Evolutionary conservation across 2,888 invertebrate genomes (phyloP), one percentile per base, ranked within the genome.

Genomic region (Orgyia antiqua): DNA sequence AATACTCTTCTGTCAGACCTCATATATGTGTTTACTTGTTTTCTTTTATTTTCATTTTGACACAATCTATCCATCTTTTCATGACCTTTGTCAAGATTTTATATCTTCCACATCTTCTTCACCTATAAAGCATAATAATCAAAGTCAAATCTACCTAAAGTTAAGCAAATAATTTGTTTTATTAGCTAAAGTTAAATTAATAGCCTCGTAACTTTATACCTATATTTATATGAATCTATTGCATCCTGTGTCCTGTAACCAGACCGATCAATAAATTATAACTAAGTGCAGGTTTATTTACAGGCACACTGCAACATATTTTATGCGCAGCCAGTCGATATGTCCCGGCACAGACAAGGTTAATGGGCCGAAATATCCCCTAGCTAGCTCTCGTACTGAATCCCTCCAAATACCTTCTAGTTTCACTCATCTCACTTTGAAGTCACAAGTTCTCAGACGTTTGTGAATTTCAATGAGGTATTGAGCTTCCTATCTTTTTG

Each of bases 321-420:
- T 78, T 70, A 75, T 58, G 57, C 51, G 49, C 43, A 51, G 45
- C 58, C 60, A 70, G 70, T 75, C 77, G 75, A 78, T 77, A 61
- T 56, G 62, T 63, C 50, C 55, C 53, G 50, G 53, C 57, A 53
- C 63, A 66, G 67, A 63, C 69, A 56, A 53, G 34, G 62, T 62
- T 67, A 76, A 74, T 73, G 71, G 69, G 32, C 69, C 67, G 67
- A 56, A 63, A 59, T 65, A 59, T 59, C 54, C 58, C 57, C 41
- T 33, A n/a, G 23, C 4, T 23, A 9, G 24, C 29, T 38, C 21
- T 24, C 23, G 11, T 12, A 23, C 31, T 29, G 23, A 31, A 29
- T 37, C 36, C 15, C 17, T 29, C 13, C 11, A 20, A 24, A 15
- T 13, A 13, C 13, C 24, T 23, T 7, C 24, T 18, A 10, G 24